A percentile compares a stretch with the other conserved stretches of the same genome.
Conservation (phyloP, 1,140 invertebrate genomes). For the Halictus rubicundus region DNA sequence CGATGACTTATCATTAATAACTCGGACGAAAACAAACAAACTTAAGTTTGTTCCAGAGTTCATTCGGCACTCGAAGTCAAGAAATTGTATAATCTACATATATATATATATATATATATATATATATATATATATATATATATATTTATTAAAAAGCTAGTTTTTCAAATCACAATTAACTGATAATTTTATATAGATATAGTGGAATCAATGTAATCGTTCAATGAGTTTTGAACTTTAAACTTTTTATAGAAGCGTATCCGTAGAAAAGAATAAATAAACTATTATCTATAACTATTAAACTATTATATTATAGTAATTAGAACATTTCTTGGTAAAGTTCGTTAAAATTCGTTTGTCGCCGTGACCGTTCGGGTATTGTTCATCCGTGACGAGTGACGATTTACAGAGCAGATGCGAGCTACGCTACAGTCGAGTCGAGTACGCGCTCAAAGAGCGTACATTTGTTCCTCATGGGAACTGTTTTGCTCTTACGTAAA, state of each 20-base stretch:
- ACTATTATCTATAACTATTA: too few species aligned
- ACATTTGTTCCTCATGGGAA: neutral
- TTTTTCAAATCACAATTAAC: too few species aligned
- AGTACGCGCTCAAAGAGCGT: neutral
- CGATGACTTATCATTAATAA: neutral
- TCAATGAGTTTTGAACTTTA: neutral
- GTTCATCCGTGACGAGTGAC: slow-evolving; percentile 19
- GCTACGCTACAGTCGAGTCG: neutral
- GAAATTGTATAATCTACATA: neutral
- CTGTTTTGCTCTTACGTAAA: slow-evolving; percentile 35
- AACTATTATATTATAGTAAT: too few species aligned
- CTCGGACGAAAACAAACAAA: neutral
- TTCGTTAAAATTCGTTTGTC: slow-evolving; percentile 16
- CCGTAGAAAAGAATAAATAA: too few species aligned
- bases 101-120: neutral
- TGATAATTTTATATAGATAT: too few species aligned
- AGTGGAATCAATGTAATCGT: neutral
- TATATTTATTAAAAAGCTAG: too few species aligned
- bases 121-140: neutral
- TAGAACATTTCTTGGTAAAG: neutral
- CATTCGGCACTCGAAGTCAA: neutral
- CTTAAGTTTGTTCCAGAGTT: neutral
- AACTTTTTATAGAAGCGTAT: too few species aligned
- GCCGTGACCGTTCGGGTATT: slow-evolving; percentile 22
- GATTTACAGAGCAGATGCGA: slow-evolving; percentile 27